phyloP scores from a whole-genome alignment of 2,113 vertebrate genomes.

The Erpornis zantholeuca region DNA sequence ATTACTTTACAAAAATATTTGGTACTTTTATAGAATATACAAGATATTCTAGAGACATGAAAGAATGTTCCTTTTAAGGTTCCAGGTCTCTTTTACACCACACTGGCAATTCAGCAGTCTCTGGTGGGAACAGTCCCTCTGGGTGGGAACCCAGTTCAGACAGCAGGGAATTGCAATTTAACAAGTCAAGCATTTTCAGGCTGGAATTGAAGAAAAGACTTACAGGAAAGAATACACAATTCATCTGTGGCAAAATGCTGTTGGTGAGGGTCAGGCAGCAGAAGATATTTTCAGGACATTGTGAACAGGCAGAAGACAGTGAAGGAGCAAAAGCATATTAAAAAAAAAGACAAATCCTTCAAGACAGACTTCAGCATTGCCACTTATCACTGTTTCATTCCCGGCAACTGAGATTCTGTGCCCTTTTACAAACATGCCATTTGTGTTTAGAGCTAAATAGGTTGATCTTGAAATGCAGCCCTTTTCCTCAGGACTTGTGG shows the following conservation, averaged over 20 bases:
- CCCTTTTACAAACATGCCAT: background rate
- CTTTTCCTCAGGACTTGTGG: slow-evolving; percentile 1
- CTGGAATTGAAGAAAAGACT: background rate
- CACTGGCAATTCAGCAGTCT: background rate
- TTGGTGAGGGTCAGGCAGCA: background rate
- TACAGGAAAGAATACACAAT: background rate
- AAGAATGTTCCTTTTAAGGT: background rate
- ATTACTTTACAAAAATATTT: background rate
- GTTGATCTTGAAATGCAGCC: background rate
- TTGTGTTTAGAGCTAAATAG: background rate
- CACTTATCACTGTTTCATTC: background rate
- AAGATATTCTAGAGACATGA: background rate
- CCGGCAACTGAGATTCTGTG: background rate
- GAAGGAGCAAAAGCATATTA: background rate
- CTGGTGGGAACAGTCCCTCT: background rate
- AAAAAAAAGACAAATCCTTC: background rate
- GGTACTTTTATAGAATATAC: background rate
- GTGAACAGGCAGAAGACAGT: background rate
- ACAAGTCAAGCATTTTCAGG: background rate
- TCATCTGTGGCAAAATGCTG: background rate
- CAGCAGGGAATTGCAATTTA: background rate
- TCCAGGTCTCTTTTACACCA: background rate
- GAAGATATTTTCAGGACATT: background rate
- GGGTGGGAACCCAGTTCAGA: background rate
- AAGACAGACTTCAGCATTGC: background rate